Percentiles rank a stretch among this genome's conserved stretches.
Conservation (phyloP, 2,797 vertebrate species). For the Gymnoscopelus microlampas region DNA sequence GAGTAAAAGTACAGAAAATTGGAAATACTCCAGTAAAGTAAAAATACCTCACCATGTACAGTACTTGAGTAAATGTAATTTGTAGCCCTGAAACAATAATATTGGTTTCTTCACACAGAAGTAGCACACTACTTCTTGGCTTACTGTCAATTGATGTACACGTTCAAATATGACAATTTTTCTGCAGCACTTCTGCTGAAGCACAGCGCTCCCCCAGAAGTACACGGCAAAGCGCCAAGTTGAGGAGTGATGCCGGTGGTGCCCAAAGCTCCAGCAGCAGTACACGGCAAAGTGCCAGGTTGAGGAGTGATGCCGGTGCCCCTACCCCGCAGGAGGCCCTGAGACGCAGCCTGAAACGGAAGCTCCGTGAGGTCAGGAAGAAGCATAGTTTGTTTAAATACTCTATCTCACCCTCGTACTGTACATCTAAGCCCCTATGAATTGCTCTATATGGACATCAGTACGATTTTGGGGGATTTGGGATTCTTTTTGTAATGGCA, state of each 20-base stretch:
- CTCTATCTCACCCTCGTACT: too few species aligned
- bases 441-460: too few species aligned
- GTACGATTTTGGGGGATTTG: too few species aligned
- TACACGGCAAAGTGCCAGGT: constrained; percentile 40
- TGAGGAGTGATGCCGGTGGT: not conserved
- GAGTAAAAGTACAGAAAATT: too few species aligned
- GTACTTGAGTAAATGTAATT: too few species aligned
- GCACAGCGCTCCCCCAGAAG: not conserved
- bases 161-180: not conserved
- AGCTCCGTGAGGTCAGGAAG: constrained; percentile 64
- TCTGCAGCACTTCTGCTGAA: constrained; percentile 35
- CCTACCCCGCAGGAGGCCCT: constrained; percentile 69
- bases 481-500: too few species aligned
- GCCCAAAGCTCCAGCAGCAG: not conserved
- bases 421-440: too few species aligned
- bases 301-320: constrained; percentile 31
- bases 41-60: too few species aligned
- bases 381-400: not conserved
- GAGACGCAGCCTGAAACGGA: constrained; percentile 59
- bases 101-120: too few species aligned
- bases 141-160: not conserved
- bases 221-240: not conserved
- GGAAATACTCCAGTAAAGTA: too few species aligned
- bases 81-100: too few species aligned
- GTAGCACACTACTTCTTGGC: not conserved